A percentile compares a stretch with the other conserved stretches of the same genome.
These are phyloP conservation scores for Saturnia pavonia DNA, from an alignment of 2,888 invertebrate species.

Conservation along the genomic window DNA sequence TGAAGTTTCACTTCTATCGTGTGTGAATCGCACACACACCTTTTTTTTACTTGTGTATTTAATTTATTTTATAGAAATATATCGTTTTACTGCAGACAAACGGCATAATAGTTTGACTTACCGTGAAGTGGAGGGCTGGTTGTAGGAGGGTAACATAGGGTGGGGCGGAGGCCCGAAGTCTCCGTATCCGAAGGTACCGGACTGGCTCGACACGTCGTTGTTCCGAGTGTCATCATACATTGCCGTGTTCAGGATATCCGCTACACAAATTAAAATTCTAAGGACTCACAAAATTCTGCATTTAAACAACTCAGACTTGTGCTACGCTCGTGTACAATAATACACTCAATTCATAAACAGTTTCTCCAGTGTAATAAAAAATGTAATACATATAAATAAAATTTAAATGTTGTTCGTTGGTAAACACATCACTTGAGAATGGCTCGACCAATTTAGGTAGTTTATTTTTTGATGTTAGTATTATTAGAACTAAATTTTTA, in stretches of 20 bases:
- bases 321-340: not conserved
- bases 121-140: not conserved
- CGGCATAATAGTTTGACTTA: not conserved
- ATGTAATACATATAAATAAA: too few relatives aligned
- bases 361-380: not conserved
- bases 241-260: conserved; percentile 58
- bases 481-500: too few relatives aligned
- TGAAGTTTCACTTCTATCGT: too few relatives aligned
- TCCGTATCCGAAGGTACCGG: conserved; percentile 45
- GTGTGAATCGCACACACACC: too few relatives aligned
- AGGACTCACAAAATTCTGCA: not conserved
- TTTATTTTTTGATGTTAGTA: too few relatives aligned
- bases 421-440: too few relatives aligned
- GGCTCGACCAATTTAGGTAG: too few relatives aligned
- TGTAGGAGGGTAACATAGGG: conserved; percentile 43
- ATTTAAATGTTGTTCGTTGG: too few relatives aligned
- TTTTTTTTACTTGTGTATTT: too few relatives aligned
- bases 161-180: conserved; percentile 66
- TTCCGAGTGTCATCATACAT: conserved; percentile 68
- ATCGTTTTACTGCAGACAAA: too few relatives aligned
- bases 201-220: conserved; percentile 57
- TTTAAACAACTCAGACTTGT: not conserved
- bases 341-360: not conserved
- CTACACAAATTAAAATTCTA: not conserved
- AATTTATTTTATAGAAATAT: too few relatives aligned